A percentile compares a stretch with the other conserved stretches of the same genome.
Conservation (phyloP, 1,140 invertebrate genomes). For the Popillia japonica region DNA sequence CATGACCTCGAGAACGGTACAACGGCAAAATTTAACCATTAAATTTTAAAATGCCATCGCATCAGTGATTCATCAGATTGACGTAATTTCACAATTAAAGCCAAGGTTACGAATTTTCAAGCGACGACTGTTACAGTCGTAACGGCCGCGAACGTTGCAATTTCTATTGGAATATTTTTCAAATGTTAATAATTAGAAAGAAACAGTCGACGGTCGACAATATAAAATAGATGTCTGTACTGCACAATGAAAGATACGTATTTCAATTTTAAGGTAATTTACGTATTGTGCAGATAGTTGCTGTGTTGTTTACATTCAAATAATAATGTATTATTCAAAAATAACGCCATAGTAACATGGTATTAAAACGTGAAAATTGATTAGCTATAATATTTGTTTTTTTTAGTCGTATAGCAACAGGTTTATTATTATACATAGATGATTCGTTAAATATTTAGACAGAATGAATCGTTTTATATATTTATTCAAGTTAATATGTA, state of each 20-base stretch:
- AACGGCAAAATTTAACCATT: constrained; percentile 20
- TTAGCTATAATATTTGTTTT: too few species aligned
- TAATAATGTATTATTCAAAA: too few species aligned
- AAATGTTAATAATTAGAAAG: neutral
- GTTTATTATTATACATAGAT: too few species aligned
- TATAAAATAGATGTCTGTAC: neutral
- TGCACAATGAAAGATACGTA: neutral
- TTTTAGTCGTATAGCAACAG: too few species aligned
- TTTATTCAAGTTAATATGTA: too few species aligned
- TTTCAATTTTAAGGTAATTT: constrained; percentile 10
- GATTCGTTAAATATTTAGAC: too few species aligned
- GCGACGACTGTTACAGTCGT: constrained; percentile 3
- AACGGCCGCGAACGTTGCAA: neutral
- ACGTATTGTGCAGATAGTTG: neutral
- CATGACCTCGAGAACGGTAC: constrained; percentile 7
- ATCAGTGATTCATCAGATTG: constrained; percentile 41
- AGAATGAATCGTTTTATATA: too few species aligned
- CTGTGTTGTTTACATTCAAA: neutral
- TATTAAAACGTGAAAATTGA: too few species aligned
- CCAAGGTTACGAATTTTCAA: constrained; percentile 56
- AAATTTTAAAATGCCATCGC: constrained; percentile 27
- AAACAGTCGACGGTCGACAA: neutral
- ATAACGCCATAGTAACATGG: too few species aligned
- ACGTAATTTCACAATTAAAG: constrained; percentile 57
- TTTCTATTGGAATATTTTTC: constrained; percentile 19